phyloP scores from a whole-genome alignment of 2,888 invertebrate genomes.

The Drosophila kokeensis region DNA sequence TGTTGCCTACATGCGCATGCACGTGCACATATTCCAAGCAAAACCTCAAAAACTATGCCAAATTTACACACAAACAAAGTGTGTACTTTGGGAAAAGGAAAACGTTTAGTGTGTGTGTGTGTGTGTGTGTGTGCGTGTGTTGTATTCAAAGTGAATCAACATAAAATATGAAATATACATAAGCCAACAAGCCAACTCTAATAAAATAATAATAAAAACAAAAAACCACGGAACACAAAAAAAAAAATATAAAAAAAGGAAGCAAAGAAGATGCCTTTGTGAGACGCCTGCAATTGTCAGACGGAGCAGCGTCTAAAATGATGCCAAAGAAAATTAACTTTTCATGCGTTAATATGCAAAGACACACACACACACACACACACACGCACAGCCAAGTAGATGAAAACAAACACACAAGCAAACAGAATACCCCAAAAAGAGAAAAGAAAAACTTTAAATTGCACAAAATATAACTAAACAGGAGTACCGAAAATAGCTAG shows the following conservation, averaged over 20 bases:
- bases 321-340: constrained; percentile 52
- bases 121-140: not conserved
- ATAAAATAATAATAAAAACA: constrained; percentile 69
- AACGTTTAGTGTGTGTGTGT: constrained; percentile 21
- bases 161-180: constrained; percentile 71
- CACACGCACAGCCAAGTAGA: constrained; percentile 1
- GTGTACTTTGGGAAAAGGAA: constrained; percentile 4
- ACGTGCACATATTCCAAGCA: constrained; percentile 49
- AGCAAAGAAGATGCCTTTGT: constrained; percentile 11
- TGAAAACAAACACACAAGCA: constrained; percentile 6
- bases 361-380: constrained; percentile 8
- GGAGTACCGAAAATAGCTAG: not conserved
- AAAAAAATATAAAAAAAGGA: not conserved
- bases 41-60: constrained; percentile 58
- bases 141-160: constrained; percentile 54
- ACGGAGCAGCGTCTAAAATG: constrained; percentile 29
- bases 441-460: not conserved
- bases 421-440: constrained; percentile 9
- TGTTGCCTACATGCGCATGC: constrained; percentile 46
- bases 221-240: constrained; percentile 25
- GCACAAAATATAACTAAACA: not conserved
- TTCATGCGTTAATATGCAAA: constrained; percentile 47
- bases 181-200: constrained; percentile 57
- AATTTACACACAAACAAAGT: constrained; percentile 44
- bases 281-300: constrained; percentile 24